phyloP scores from a whole-genome alignment of 2,888 invertebrate genomes.

The Branchellion lobata region DNA sequence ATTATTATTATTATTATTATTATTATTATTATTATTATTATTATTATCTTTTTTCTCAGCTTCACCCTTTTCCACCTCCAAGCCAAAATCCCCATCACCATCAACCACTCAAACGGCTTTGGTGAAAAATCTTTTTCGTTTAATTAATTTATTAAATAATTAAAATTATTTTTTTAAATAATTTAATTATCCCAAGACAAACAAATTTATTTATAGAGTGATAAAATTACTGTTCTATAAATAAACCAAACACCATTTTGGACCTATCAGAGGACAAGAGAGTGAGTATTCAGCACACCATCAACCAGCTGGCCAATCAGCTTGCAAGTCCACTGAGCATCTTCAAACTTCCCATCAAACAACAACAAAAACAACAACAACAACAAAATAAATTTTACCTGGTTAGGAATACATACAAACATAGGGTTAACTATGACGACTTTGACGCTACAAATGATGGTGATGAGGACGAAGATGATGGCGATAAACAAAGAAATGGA shows the following conservation, averaged over 20 bases:
- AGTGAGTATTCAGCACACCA: slow-evolving; percentile 2
- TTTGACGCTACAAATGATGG: not conserved
- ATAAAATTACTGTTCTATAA: not conserved
- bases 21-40: not conserved
- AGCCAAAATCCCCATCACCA: slow-evolving; percentile 12
- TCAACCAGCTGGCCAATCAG: slow-evolving; percentile 6
- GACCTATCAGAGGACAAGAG: not conserved
- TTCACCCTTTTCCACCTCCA: slow-evolving; percentile 15
- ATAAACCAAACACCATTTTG: too few relatives aligned
- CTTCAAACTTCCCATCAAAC: not conserved
- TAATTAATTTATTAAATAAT: too few relatives aligned
- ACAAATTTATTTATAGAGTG: not conserved
- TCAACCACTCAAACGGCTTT: slow-evolving; percentile 15
- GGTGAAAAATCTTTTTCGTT: not conserved
- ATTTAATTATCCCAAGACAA: not conserved
- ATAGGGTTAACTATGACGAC: not conserved
- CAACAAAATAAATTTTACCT: not conserved
- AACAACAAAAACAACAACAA: too few relatives aligned
- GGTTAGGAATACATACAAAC: not conserved
- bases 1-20: not conserved
- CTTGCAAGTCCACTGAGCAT: not conserved
- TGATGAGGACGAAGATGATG: not conserved
- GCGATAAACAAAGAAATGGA: too few relatives aligned
- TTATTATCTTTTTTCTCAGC: not conserved
- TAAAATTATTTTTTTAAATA: slow-evolving; percentile 1